Evolutionary conservation across 2,888 invertebrate genomes (phyloP), one percentile per base, ranked within the genome.

Genomic region (Rhopalosiphum nymphaeae): DNA sequence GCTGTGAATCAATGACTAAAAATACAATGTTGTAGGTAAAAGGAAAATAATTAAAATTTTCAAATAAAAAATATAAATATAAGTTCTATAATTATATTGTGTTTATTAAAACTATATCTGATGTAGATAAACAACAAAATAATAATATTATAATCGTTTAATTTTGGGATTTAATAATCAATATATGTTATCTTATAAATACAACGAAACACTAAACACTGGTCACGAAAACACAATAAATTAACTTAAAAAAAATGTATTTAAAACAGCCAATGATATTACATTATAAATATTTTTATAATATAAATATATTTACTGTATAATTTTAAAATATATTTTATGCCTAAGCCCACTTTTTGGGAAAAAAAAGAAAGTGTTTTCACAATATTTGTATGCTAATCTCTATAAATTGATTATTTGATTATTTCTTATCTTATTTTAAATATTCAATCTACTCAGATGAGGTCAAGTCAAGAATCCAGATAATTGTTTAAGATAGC

Each of bases 301-400:
- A 21, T 78, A 5, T 5, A 78, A 78, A 36, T 78, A 36, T 78
- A 26, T 3, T 36, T 78, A 78, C n/a, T 36, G 21, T 78, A 36
- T 26, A 21, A 53, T 53, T 9, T 9, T 36, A 78, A 36, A 42
- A 9, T 36, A 3, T 21, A 29, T 57, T 89, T 26, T 67, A 44
- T 21, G 21, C 29, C 1, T 46, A 56, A 56, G 29, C 11, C 26
- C 13, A 46, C 29, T 56, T 42, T 25, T 36, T 53, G 42, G n/a
- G 46, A 46, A 67, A 46, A 90, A 90, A 90, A 90, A 90, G 42
- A 90, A 90, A 46, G 61, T 46, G 46, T 90, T 78, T 78, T 78
- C 2, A 78, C 36, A 78, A 36, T 78, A 78, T 78, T 78, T 78
- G 1, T 78, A 78, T 89, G 36, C 44, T 57, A 89, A 89, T 67